Conservation (phyloP, 2,888 invertebrate genomes). For the Lamellibrachia columna region DNA sequence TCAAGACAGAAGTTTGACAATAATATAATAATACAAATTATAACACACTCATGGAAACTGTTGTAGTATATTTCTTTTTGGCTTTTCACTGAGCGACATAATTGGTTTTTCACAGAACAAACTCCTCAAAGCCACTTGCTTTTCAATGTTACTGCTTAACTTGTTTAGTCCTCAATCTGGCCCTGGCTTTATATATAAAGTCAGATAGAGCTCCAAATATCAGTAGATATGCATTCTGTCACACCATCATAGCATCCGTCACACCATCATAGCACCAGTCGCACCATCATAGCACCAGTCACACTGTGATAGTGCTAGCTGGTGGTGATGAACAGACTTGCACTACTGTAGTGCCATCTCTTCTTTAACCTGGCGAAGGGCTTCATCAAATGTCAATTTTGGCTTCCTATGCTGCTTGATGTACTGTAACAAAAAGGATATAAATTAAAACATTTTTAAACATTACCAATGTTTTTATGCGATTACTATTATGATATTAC, state of each 20-base stretch:
- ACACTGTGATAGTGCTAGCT: background rate
- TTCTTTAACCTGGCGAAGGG: slow-evolving; percentile 41
- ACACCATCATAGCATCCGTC: background rate
- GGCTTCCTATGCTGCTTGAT: slow-evolving; percentile 57
- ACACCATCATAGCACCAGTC: too few species aligned
- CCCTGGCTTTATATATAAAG: background rate
- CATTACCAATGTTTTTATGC: background rate
- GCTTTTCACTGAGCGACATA: background rate
- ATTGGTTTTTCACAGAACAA: background rate
- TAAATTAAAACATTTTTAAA: background rate
- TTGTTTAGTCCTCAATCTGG: background rate
- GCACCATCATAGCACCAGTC: background rate
- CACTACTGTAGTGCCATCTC: slow-evolving; percentile 39
- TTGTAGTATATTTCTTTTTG: background rate
- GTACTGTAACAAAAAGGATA: slow-evolving; percentile 51
- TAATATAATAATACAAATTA: background rate
- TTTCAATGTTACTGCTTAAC: background rate
- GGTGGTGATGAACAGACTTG: background rate
- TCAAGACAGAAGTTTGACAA: background rate
- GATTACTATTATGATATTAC: background rate
- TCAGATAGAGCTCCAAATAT: background rate
- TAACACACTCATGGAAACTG: background rate
- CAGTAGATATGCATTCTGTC: background rate
- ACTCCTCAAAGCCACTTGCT: background rate
- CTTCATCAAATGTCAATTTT: slow-evolving; percentile 43